Percentiles rank a stretch among this genome's conserved stretches.
Evolutionary conservation across 2,797 vertebrate species (phyloP).

Genomic region (Parotocinclus haroldoi): DNA sequence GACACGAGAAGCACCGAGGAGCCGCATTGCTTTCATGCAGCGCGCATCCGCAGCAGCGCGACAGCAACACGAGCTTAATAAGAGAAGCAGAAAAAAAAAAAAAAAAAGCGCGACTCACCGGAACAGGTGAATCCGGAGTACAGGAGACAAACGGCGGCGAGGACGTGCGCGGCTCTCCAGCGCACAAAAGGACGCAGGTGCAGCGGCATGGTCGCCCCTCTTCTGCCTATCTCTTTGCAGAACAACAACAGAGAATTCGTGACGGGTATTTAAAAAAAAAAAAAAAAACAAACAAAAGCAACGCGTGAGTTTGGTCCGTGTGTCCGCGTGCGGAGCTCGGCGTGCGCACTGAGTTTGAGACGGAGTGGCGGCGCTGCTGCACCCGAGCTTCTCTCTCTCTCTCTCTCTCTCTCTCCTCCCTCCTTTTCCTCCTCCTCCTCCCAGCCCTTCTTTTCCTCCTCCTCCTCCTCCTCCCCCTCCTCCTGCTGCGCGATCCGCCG

Average conservation of each 20-base stretch:
- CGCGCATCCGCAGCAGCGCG: too few species aligned
- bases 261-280: background rate
- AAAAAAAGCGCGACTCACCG: slow-evolving; percentile 63
- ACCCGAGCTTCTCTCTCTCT: slow-evolving; percentile 41
- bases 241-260: too few species aligned
- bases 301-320: background rate
- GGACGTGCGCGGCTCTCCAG: slow-evolving; percentile 60
- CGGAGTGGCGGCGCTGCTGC: slow-evolving; percentile 23
- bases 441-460: too few species aligned
- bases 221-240: background rate
- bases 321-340: slow-evolving; percentile 8
- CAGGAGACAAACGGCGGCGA: slow-evolving; percentile 63
- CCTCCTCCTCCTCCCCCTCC: slow-evolving; percentile 51
- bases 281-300: background rate
- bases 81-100: background rate
- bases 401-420: background rate
- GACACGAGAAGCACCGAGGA: too few species aligned
- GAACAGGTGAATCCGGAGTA: slow-evolving; percentile 65
- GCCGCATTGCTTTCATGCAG: too few species aligned
- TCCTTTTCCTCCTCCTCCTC: slow-evolving; percentile 33
- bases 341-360: slow-evolving; percentile 16
- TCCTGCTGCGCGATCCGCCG: slow-evolving; percentile 2
- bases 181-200: slow-evolving; percentile 73
- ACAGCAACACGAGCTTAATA: too few species aligned
- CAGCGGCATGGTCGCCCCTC: slow-evolving; percentile 64